Base-by-base conservation (phyloP, 2,888 invertebrate genomes). In the Pristionchus fissidentatus region DNA sequence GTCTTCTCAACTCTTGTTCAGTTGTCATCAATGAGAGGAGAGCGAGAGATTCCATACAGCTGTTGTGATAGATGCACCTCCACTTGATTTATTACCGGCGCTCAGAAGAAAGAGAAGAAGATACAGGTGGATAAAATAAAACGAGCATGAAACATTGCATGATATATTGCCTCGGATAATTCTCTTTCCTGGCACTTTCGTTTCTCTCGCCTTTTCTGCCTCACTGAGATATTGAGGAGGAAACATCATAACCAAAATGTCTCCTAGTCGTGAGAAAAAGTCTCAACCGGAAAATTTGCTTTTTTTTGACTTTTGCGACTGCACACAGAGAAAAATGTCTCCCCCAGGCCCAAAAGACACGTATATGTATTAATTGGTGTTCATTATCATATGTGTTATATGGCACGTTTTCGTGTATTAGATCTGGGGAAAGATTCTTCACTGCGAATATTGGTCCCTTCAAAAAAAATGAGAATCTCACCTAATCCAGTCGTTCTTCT, bases 401-500 rank as follows among this genome's bases (percentile, higher is more conserved):
- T n/a, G n/a, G n/a, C n/a, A 22, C 41, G 41, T 43, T 43, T 7
- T 70, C 66, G 66, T 35, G 19, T 70, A 26, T 29, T 1, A 19
- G 32, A 10, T 29, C 62, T 8, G 10, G 32, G 22, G 13, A 19
- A 7, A 35, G n/a, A 35, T 35, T 29, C 15, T 35, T 13, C 10
- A 35, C 13, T 0, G 66, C 4, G 26, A n/a, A n/a, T n/a, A n/a
- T n/a, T n/a, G n/a, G n/a, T n/a, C n/a, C n/a, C n/a, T n/a, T n/a
- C n/a, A n/a, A n/a, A n/a, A n/a, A n/a, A n/a, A n/a, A n/a, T n/a
- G n/a, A 43, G 41, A 35, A 81, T 13, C 79, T 38, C 43, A 62
- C 80, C 62, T 81, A 41, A 81, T 81, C 80, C 80, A 81, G 22
- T 81, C 62, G 62, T 81, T 81, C 62, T 62, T 81, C 62, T 62